A percentile compares a stretch with the other conserved stretches of the same genome.
Evolutionary conservation across 1,140 invertebrate species (phyloP).

Genomic region (Magallana angulata): DNA sequence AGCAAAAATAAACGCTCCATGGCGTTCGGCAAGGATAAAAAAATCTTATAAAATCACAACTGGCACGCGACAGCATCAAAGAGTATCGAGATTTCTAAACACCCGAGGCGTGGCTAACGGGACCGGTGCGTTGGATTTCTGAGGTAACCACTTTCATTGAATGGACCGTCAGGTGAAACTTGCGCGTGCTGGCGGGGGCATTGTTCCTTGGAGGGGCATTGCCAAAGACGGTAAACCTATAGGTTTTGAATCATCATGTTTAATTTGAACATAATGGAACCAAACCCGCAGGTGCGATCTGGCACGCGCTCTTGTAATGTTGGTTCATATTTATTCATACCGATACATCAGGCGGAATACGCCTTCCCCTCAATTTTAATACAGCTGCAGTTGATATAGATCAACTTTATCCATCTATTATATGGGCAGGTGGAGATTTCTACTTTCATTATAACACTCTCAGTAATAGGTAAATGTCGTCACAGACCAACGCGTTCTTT

Average conservation of each 20-base stretch:
- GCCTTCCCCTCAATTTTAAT: conserved; percentile 17
- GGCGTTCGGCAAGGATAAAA: neutral
- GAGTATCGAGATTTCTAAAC: neutral
- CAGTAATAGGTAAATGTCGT: conserved; percentile 25
- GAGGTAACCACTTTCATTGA: conserved; percentile 14
- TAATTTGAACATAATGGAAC: conserved; percentile 33
- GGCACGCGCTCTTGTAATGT: conserved; percentile 24
- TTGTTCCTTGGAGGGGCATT: neutral
- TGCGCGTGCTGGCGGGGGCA: neutral
- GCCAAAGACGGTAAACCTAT: conserved; percentile 16
- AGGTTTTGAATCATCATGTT: conserved; percentile 33
- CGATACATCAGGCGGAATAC: neutral
- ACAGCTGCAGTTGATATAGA: conserved; percentile 28
- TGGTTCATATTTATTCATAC: conserved; percentile 16
- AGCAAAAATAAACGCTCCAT: conserved; percentile 17
- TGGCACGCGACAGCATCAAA: conserved; percentile 31
- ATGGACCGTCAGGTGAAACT: conserved; percentile 17
- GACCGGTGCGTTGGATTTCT: neutral
- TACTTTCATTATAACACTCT: conserved; percentile 20
- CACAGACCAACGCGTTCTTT: neutral
- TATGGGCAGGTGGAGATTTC: neutral
- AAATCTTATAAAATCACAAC: neutral
- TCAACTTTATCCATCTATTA: conserved; percentile 35
- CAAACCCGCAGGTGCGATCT: neutral
- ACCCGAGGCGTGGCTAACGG: conserved; percentile 2